A percentile compares a stretch with the other conserved stretches of the same genome.
These are phyloP conservation scores for Copidosoma aretas DNA, from an alignment of 2,888 invertebrate genomes.

Conservation along the genomic window DNA sequence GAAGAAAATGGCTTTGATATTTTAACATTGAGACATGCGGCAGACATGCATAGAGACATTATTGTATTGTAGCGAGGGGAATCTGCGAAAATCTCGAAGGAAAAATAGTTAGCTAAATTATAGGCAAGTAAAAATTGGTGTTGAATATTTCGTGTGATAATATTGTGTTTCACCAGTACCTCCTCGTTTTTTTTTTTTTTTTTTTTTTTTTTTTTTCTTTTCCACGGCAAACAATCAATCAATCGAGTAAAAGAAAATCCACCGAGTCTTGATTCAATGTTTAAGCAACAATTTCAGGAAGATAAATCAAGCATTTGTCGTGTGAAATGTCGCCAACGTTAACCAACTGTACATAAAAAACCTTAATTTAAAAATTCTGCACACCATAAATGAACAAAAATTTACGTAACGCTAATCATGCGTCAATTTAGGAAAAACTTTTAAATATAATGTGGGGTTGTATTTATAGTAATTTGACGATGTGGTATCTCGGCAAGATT, in stretches of 20 bases:
- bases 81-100: constrained; percentile 10
- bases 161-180: not conserved
- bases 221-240: too few species aligned
- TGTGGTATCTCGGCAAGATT: not conserved
- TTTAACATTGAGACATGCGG: constrained; percentile 56
- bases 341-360: too few species aligned
- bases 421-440: too few species aligned
- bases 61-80: not conserved
- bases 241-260: too few species aligned
- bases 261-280: not conserved
- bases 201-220: too few species aligned
- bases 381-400: too few species aligned
- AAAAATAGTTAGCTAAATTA: constrained; percentile 16
- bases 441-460: too few species aligned
- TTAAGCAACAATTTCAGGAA: not conserved
- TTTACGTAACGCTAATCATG: too few species aligned
- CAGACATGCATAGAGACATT: constrained; percentile 55
- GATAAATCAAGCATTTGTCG: not conserved
- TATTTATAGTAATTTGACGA: not conserved
- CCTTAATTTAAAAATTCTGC: too few species aligned
- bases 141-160: constrained; percentile 2
- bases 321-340: not conserved
- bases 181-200: too few species aligned
- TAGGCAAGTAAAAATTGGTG: constrained; percentile 24
- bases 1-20: constrained; percentile 46